Conservation (phyloP, 2,888 invertebrate species). For the Tridacna crocea region DNA sequence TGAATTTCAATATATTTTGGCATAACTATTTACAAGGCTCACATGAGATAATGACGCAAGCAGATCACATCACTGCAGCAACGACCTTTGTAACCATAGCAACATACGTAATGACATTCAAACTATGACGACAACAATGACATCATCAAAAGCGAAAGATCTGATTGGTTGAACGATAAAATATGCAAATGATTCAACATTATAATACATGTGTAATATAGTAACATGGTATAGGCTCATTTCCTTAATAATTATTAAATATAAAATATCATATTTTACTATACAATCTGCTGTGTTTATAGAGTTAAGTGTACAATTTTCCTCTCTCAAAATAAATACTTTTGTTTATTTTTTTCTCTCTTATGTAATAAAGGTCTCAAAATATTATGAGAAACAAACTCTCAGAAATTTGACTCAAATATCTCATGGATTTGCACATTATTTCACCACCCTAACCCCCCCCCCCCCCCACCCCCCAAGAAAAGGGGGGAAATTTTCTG, state of each 20-base stretch:
- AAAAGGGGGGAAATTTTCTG: too few species aligned
- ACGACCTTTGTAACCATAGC: constrained; percentile 35
- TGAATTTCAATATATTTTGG: constrained; percentile 45
- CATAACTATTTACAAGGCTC: constrained; percentile 47
- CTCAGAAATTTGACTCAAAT: too few species aligned
- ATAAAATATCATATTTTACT: constrained; percentile 3
- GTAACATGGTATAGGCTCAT: constrained; percentile 16
- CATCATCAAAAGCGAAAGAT: constrained; percentile 34
- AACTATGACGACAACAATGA: constrained; percentile 36
- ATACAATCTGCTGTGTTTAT: constrained; percentile 7
- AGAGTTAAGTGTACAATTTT: not conserved
- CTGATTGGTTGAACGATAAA: constrained; percentile 30
- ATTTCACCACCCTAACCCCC: too few species aligned
- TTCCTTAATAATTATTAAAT: not conserved
- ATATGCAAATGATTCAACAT: constrained; percentile 31
- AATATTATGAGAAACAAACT: too few species aligned
- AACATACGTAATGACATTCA: constrained; percentile 25
- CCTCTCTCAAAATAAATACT: constrained; percentile 20
- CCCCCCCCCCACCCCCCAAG: too few species aligned
- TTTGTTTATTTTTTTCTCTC: not conserved
- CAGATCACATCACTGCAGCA: constrained; percentile 34
- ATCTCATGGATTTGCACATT: too few species aligned
- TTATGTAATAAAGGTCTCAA: not conserved
- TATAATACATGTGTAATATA: constrained; percentile 23
- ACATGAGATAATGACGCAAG: constrained; percentile 34